Conservation (phyloP, 2,888 invertebrate genomes). For the Calephelis perditalis region DNA sequence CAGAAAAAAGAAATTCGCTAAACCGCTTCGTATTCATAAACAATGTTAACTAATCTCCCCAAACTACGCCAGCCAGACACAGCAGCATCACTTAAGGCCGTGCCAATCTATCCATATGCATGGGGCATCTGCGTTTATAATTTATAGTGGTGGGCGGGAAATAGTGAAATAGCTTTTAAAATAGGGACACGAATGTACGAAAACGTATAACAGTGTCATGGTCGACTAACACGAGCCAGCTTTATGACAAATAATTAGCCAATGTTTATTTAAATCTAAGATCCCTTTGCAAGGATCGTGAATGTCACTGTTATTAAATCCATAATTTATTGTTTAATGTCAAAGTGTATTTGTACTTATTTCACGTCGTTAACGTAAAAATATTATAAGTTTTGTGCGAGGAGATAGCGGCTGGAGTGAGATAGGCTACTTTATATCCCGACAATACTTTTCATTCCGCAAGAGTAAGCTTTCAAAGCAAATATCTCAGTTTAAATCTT, state of each 20-base stretch:
- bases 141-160: slow-evolving; percentile 46
- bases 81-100: slow-evolving; percentile 14
- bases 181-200: slow-evolving; percentile 35
- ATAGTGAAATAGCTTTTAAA: slow-evolving; percentile 44
- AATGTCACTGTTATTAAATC: too few relatives aligned
- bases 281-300: too few relatives aligned
- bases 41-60: slow-evolving; percentile 29
- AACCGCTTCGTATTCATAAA: slow-evolving; percentile 26
- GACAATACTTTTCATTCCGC: too few relatives aligned
- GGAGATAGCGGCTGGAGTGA: too few relatives aligned
- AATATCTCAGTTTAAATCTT: too few relatives aligned
- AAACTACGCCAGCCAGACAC: slow-evolving; percentile 28
- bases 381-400: too few relatives aligned
- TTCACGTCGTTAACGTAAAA: too few relatives aligned
- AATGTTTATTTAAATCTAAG: not conserved
- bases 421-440: too few relatives aligned
- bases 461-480: too few relatives aligned
- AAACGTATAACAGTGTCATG: slow-evolving; percentile 28
- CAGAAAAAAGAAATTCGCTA: slow-evolving; percentile 15
- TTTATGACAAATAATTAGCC: slow-evolving; percentile 2
- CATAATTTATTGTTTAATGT: too few relatives aligned
- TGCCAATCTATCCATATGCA: slow-evolving; percentile 37
- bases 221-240: slow-evolving; percentile 25
- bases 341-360: too few relatives aligned
- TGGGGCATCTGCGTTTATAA: slow-evolving; percentile 39